Conservation (phyloP, 2,797 vertebrate genomes). For the Monodelphis domestica region DNA sequence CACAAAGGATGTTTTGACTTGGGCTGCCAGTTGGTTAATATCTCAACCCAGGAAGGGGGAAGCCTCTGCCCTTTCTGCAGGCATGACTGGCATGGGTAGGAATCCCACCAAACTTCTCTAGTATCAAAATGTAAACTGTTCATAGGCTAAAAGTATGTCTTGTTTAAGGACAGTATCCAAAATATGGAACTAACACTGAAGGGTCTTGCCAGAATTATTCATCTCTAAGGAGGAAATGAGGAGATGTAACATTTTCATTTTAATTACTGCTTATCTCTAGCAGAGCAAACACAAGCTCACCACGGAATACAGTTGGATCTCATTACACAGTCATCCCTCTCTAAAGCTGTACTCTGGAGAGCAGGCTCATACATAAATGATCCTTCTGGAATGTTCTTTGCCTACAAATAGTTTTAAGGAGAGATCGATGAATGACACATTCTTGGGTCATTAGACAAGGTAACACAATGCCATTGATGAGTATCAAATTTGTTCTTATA, state of each 20-base stretch:
- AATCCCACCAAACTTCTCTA: conserved; percentile 64
- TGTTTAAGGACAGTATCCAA: conserved; percentile 71
- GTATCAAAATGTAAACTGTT: conserved; percentile 78
- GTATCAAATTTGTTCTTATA: conserved; percentile 21
- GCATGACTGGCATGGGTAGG: conserved; percentile 31
- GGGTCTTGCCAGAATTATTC: conserved; percentile 60
- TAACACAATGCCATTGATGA: background rate
- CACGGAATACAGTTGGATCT: conserved; percentile 64
- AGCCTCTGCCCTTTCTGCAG: conserved; percentile 42
- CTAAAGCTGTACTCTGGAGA: conserved; percentile 31
- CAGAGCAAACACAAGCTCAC: conserved; percentile 70
- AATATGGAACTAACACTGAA: conserved; percentile 61
- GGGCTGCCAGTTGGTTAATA: background rate
- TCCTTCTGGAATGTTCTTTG: background rate
- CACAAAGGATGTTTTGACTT: conserved; percentile 69
- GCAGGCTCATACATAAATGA: conserved; percentile 1
- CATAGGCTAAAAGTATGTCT: conserved; percentile 64
- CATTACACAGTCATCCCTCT: conserved; percentile 67
- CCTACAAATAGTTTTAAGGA: conserved; percentile 35
- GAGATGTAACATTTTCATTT: conserved; percentile 75
- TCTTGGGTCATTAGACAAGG: conserved; percentile 17
- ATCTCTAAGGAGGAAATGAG: conserved; percentile 63
- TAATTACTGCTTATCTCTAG: conserved; percentile 59
- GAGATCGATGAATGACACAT: background rate
- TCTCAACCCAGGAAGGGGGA: conserved; percentile 18